These are phyloP conservation scores for Parazoanthus swiftii DNA, from an alignment of 92 coral and sea anemone genomes.

Conservation along the genomic window DNA sequence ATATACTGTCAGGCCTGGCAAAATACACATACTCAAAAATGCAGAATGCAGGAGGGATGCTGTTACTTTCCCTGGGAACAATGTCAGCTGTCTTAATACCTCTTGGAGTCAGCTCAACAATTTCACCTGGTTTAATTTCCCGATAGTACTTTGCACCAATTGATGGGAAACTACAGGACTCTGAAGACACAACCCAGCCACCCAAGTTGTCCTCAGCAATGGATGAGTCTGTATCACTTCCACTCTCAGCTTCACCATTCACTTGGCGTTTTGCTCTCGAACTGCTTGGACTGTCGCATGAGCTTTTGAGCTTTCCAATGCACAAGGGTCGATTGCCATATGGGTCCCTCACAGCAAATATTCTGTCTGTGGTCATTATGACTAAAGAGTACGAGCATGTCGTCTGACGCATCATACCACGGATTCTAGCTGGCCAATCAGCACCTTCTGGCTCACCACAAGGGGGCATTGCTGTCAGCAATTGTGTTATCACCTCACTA, in stretches of 20 bases:
- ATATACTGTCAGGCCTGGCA: conserved; percentile 93
- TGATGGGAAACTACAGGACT: conserved; percentile 93
- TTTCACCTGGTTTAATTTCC: conserved; percentile 92
- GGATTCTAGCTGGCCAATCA: conserved; percentile 93
- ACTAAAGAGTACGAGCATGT: conserved; percentile 87
- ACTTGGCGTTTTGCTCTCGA: conserved; percentile 46
- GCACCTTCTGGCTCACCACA: conserved; percentile 97
- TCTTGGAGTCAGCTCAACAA: conserved; percentile 78
- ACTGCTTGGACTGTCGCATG: conserved; percentile 49
- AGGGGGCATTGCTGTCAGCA: conserved; percentile 86
- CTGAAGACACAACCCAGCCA: conserved; percentile 97
- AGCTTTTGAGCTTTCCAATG: conserved; percentile 77
- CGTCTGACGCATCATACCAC: conserved; percentile 73
- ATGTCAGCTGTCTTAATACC: conserved; percentile 76
- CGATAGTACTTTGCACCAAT: conserved; percentile 83
- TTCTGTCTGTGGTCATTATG: conserved; percentile 80
- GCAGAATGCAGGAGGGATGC: conserved; percentile 81
- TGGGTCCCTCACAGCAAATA: conserved; percentile 96
- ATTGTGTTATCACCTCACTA: conserved; percentile 93
- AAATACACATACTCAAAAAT: conserved; percentile 96
- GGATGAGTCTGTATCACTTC: conserved; percentile 40
- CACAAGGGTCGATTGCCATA: conserved; percentile 96
- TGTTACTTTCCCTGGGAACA: conserved; percentile 59
- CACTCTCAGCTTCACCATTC: conserved; percentile 42
- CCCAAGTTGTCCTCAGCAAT: conserved; percentile 52